A percentile compares a stretch with the other conserved stretches of the same genome.
phyloP scores from a whole-genome alignment of 2,888 invertebrate genomes.

The Pachymerium ferrugineum region DNA sequence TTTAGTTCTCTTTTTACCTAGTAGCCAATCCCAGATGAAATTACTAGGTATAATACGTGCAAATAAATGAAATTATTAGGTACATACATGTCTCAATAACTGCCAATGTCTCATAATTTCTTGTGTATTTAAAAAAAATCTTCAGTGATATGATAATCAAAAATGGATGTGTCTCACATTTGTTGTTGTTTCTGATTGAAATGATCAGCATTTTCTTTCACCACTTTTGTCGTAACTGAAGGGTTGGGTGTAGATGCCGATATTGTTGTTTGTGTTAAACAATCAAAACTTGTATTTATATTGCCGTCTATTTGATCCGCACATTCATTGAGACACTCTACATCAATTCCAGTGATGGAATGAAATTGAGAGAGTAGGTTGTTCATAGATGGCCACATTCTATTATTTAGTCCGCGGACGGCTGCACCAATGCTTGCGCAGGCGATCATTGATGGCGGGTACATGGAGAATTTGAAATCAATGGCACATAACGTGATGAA shows the following conservation, averaged over 20 bases:
- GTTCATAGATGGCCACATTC: slow-evolving; percentile 37
- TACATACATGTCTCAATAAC: neutral
- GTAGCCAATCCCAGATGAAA: slow-evolving; percentile 19
- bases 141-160: slow-evolving; percentile 44
- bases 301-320: slow-evolving; percentile 51
- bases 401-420: slow-evolving; percentile 60
- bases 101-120: too few species aligned
- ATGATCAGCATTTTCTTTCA: slow-evolving; percentile 41
- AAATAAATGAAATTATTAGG: neutral
- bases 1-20: slow-evolving; percentile 1
- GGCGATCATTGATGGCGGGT: slow-evolving; percentile 85
- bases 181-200: slow-evolving; percentile 58
- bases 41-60: slow-evolving; percentile 10
- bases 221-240: slow-evolving; percentile 46
- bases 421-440: slow-evolving; percentile 83
- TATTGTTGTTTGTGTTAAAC: slow-evolving; percentile 36
- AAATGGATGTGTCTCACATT: slow-evolving; percentile 61
- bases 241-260: slow-evolving; percentile 41
- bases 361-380: slow-evolving; percentile 62
- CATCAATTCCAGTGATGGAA: slow-evolving; percentile 74
- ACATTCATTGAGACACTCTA: slow-evolving; percentile 73
- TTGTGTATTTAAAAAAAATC: slow-evolving; percentile 1
- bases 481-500: slow-evolving; percentile 72
- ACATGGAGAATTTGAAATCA: slow-evolving; percentile 82
- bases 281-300: slow-evolving; percentile 49